Base-by-base conservation (phyloP, 2,888 invertebrate species). In the Agrilus biguttatus region DNA sequence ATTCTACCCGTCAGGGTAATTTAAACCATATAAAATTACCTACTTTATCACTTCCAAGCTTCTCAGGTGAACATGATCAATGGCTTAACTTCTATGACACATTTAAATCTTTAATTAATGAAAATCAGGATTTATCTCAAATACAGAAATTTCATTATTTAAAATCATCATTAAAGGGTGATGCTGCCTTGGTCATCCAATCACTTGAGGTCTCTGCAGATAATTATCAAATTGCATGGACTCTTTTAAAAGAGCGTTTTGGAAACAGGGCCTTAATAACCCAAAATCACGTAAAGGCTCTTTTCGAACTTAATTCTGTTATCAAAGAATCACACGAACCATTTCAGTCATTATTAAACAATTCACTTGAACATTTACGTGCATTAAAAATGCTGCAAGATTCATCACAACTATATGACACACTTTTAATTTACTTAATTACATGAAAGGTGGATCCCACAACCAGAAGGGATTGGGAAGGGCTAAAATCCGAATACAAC, bases 51-150 rank as follows among this genome's bases (percentile, higher is more conserved):
- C 19, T 19, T 19, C 19, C 19, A 19, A 19, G 19, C 19, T 19
- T 19, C 19, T 19, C 19, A 19, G 41, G 41, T 14, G 13, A 37
- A 38, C 7, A 21, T 21, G 36, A 41, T 36, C 19, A 37, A 36
- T 41, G 41, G 41, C n/a, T 41, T 14, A 19, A 41, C 28, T 41
- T 38, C 12, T 41, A 41, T 19, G 41, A 41, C 14, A 41, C 21
- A n/a, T 41, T 41, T 28, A 28, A 28, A 8, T 6, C 41, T 8
- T 23, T 41, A 38, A 23, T 41, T 12, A 14, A 41, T 21, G 33
- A 41, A 37, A 41, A 41, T 14, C 7, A 37, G 8, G 10, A 14
- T 8, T 40, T 40, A 14, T 28, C 13, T 8, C 8, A 7, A 8
- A 28, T 40, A 13, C 40, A 40, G 28, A 13, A 14, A 14, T 40